Evolutionary conservation across 2,113 vertebrate genomes (phyloP).

Genomic region (Erythrolamprus reginae): DNA sequence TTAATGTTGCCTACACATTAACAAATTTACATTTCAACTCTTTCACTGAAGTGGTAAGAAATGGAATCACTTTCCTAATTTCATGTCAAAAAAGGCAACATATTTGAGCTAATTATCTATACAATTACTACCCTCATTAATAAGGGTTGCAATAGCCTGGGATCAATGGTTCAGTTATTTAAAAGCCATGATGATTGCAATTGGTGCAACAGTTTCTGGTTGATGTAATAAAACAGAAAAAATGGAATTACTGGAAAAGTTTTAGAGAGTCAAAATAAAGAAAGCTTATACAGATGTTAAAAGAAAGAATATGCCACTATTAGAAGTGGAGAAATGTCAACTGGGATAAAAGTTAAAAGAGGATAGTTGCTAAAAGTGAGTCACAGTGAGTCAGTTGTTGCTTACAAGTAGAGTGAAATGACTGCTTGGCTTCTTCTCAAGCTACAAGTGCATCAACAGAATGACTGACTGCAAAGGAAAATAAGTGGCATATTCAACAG

Average conservation of each 20-base stretch:
- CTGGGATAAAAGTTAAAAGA: neutral
- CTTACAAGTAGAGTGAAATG: slow-evolving; percentile 1
- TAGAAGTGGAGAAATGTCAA: neutral
- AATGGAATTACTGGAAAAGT: neutral
- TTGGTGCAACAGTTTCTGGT: neutral
- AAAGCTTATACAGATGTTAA: neutral
- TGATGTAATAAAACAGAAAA: neutral
- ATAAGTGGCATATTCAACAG: neutral
- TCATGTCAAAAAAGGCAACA: neutral
- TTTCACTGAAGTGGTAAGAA: neutral
- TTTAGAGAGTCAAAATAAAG: neutral
- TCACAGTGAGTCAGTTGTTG: neutral
- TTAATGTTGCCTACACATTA: neutral
- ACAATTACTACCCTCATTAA: neutral
- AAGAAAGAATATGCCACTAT: neutral
- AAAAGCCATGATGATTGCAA: neutral
- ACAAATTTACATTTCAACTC: neutral
- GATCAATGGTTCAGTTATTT: neutral
- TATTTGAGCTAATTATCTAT: neutral
- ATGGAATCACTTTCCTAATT: neutral
- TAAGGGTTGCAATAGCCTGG: neutral
- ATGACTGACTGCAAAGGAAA: neutral
- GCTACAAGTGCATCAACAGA: neutral
- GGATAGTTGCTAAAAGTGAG: neutral
- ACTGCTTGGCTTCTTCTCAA: neutral